Evolutionary conservation across 2,797 vertebrate genomes (phyloP), one percentile per base, ranked within the genome.

Genomic region (Chloroceryle amazona): DNA sequence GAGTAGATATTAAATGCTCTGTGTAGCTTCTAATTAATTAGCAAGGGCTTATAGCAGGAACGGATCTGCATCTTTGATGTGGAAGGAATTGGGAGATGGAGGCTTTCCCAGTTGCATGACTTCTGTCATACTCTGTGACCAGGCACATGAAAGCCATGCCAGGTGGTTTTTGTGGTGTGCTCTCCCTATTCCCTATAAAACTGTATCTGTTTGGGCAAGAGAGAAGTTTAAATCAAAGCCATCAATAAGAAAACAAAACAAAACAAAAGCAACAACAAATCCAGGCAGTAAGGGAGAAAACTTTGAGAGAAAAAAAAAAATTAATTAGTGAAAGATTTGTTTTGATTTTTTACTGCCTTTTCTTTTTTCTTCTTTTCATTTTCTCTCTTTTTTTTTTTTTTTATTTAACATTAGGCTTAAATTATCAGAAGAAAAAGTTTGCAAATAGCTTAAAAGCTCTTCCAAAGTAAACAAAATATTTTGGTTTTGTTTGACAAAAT

Each of bases 21-120:
- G 46, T 92, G 74, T 89, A 91, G 90, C 65, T 93, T 93, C 86
- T 95, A 96, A 92, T 97, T 97, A 96, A 89, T 95, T 94, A 93
- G 68, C 74, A 85, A 89, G 61, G 81, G 71, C 61, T 97, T 89
- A 52, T 25, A 89, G 60, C 22, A 84, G 81, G 55, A 82, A 70
- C 63, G 57, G 66, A 85, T 85, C 44, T 66, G 39, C 39, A 76
- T 82, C 96, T 95, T 95, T 96, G 94, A 97, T 95, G 83, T 97
- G 26, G 39, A 92, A 89, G 51, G 60, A 89, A 9, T 5, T 80
- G 44, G 46, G 54, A 94, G 13, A n/a, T 75, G 39, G n/a, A 28
- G 54, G 55, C 70, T 95, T 84, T 86, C 31, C 62, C 55, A 63
- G 29, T 19, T 86, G 26, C 46, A 21, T 70, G 83, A 55, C 46